Conservation (phyloP, 2,888 invertebrate genomes). For the Psylliodes chrysocephalus region DNA sequence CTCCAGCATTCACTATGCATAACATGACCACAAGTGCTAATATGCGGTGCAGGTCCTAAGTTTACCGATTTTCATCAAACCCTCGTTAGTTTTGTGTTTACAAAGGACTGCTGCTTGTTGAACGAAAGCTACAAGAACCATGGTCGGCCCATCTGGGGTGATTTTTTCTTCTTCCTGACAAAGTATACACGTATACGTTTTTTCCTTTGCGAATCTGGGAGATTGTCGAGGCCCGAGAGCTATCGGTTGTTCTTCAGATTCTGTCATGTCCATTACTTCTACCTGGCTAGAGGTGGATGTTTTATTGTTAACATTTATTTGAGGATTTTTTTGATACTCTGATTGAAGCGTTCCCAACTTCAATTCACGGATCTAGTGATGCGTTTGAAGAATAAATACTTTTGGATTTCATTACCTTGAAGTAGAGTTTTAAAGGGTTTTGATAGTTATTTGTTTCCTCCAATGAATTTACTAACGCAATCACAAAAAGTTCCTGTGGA, state of each 20-base stretch:
- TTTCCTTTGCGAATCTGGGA: conserved; percentile 66
- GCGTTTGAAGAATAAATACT: no score
- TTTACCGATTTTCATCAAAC: conserved; percentile 53
- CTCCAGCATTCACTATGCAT: conserved; percentile 97
- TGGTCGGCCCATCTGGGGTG: conserved; percentile 75
- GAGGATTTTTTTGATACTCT: no score
- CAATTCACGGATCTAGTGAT: no score
- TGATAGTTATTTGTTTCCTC: no score
- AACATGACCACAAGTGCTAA: conserved; percentile 95
- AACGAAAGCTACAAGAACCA: conserved; percentile 92
- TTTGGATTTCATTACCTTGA: no score
- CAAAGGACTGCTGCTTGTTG: conserved; percentile 90
- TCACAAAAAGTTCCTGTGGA: no score
- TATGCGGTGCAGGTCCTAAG: conserved; percentile 81
- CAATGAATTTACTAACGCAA: no score
- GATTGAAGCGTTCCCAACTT: no score
- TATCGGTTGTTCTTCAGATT: conserved; percentile 61
- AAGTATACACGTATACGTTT: conserved; percentile 85
- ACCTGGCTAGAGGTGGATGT: conserved; percentile 34
- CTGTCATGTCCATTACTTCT: conserved; percentile 67
- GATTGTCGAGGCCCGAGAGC: conserved; percentile 72
- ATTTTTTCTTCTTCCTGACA: conserved; percentile 94
- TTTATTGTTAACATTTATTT: no score
- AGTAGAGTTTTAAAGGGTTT: no score
- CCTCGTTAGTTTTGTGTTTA: conserved; percentile 62